A percentile compares a stretch with the other conserved stretches of the same genome.
Conservation (phyloP, 2,888 invertebrate species). For the Himalopsyche tibetana region DNA sequence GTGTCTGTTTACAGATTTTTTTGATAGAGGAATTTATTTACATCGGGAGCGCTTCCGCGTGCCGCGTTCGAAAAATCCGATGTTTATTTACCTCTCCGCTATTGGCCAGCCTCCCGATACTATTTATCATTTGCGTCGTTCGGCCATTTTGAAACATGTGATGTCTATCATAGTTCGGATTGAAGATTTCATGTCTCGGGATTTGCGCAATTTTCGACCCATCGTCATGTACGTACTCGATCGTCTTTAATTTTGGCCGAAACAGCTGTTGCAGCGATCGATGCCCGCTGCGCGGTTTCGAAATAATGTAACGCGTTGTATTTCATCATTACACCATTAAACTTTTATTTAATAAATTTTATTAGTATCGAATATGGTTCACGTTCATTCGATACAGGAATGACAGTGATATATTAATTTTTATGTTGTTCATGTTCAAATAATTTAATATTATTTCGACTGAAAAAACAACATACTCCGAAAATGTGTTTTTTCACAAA, state of each 20-base stretch:
- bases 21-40: not conserved
- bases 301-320: not conserved
- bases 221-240: not conserved
- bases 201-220: slow-evolving; percentile 10
- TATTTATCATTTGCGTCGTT: slow-evolving; percentile 1
- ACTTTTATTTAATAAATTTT: not conserved
- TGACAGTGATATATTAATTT: no score
- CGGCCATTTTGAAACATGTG: slow-evolving; percentile 26
- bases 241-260: not conserved
- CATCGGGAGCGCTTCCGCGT: slow-evolving; percentile 27
- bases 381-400: no score
- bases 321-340: not conserved
- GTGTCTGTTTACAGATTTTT: not conserved
- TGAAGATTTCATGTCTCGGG: not conserved
- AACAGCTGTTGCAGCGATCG: not conserved
- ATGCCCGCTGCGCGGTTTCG: not conserved
- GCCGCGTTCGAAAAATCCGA: not conserved
- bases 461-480: no score
- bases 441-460: no score
- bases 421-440: no score
- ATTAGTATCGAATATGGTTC: no score
- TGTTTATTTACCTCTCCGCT: slow-evolving; percentile 18
- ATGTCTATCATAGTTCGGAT: not conserved
- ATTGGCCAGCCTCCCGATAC: not conserved
- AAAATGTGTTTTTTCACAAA: no score